Base-by-base conservation (phyloP, 2,113 vertebrate genomes). In the Vulpes lagopus region DNA sequence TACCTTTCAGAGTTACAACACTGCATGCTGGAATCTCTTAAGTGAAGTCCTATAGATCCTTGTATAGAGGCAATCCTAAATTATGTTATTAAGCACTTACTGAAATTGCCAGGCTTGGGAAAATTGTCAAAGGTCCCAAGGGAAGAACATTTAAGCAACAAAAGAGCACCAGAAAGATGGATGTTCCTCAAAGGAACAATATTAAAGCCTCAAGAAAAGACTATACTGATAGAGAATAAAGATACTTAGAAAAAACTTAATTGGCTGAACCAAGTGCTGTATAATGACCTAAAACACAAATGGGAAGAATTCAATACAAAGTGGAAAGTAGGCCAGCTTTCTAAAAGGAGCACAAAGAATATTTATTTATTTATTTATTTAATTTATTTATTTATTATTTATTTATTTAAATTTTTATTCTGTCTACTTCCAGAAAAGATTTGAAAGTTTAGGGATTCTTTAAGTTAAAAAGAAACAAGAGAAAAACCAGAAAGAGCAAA, bases 131-230 rank as follows among this genome's bases (percentile, higher is more conserved):
- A 96, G 73, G 81, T 97, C 97, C 92, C 88, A 38, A 25, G 90
- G 94, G 97, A 97, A 95, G 93, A 96, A 96, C 81, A n/a, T 92
- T 97, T 97, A 98, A 96, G 92, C 88, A 96, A 98, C 96, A 97
- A 96, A 97, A 98, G 74, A 97, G 64, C 81, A 96, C 89, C 95
- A 96, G 92, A 97, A 97, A 97, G 96, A 97, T 38, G 95, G 94
- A 97, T 97, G 92, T 80, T 95, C 88, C 96, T 98, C 97, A 98
- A 97, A 97, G 96, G 87, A 96, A 89, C 92, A 91, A 96, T 93
- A 96, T 92, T 91, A 98, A 97, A 96, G 92, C 95, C 84, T 97
- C 43, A 89, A 97, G 97, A 97, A 97, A 96, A 97, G 80, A 95
- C 96, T 82, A 89, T 35, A 85, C 95, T 91, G 76, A 98, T 96